Percentiles rank a stretch among this genome's conserved stretches.
These are phyloP conservation scores for Lindbergichthys nudifrons DNA, from an alignment of 2,797 vertebrate genomes.

Conservation along the genomic window DNA sequence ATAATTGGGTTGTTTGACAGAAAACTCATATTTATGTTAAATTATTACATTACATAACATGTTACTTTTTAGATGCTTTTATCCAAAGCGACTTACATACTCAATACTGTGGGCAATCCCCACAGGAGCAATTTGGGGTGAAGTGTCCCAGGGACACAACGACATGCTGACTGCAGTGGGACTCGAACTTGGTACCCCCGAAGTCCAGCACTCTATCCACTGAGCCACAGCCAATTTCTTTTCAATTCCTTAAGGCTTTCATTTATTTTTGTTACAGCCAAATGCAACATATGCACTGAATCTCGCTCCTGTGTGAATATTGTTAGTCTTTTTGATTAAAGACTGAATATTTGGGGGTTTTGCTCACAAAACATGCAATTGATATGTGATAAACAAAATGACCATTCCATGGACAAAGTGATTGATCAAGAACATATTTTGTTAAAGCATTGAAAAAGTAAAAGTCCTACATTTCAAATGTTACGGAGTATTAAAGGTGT, in stretches of 20 bases:
- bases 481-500: background rate
- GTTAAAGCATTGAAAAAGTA: background rate
- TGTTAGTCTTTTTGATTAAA: background rate
- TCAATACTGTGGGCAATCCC: no score
- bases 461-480: background rate
- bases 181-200: no score
- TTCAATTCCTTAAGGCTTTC: background rate
- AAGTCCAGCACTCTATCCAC: no score
- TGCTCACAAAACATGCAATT: background rate
- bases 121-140: no score
- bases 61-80: no score
- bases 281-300: background rate
- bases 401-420: no score
- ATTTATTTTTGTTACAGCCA: background rate
- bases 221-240: no score
- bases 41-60: no score
- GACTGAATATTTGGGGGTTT: background rate
- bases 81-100: no score
- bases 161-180: no score
- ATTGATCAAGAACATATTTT: background rate
- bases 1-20: background rate
- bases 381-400: background rate
- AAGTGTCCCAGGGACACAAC: no score
- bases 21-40: background rate
- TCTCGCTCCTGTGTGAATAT: background rate